Conservation (phyloP, 2,113 vertebrate genomes). For the Eublepharis macularius region DNA sequence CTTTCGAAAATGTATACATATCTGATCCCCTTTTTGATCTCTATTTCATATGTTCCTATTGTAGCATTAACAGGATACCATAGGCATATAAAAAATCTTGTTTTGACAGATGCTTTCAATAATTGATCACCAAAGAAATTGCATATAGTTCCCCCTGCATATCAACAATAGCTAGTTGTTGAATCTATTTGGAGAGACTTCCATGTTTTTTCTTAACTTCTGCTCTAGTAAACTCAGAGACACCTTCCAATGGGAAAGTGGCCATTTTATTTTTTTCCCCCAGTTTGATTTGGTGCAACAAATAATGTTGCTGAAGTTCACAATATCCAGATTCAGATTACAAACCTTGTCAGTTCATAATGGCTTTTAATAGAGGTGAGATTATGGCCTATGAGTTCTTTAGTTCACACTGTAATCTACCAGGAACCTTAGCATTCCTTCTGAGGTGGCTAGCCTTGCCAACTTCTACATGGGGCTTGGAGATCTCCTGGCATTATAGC, state of each 20-base stretch:
- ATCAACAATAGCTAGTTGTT: rapidly evolving
- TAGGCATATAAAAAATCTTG: rapidly evolving
- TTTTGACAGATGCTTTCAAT: neutral
- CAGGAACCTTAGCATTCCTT: too few relatives aligned
- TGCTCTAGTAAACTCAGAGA: neutral
- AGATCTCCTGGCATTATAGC: too few relatives aligned
- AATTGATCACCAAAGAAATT: rapidly evolving
- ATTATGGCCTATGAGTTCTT: too few relatives aligned
- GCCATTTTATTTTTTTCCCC: too few relatives aligned
- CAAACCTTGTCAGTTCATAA: too few relatives aligned
- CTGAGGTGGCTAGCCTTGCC: too few relatives aligned
- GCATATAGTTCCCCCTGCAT: neutral
- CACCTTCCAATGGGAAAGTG: neutral
- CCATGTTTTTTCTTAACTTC: neutral
- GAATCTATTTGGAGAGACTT: neutral
- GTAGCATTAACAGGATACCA: neutral
- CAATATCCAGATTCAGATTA: too few relatives aligned
- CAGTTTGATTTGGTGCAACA: too few relatives aligned
- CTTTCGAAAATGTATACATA: rapidly evolving
- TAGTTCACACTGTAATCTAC: too few relatives aligned
- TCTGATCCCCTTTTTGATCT: neutral
- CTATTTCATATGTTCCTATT: neutral
- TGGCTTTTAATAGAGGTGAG: too few relatives aligned
- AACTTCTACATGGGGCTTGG: too few relatives aligned
- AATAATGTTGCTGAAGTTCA: too few relatives aligned